These are phyloP conservation scores for Chrysemys picta DNA, from an alignment of 2,113 vertebrate species.

Conservation along the genomic window DNA sequence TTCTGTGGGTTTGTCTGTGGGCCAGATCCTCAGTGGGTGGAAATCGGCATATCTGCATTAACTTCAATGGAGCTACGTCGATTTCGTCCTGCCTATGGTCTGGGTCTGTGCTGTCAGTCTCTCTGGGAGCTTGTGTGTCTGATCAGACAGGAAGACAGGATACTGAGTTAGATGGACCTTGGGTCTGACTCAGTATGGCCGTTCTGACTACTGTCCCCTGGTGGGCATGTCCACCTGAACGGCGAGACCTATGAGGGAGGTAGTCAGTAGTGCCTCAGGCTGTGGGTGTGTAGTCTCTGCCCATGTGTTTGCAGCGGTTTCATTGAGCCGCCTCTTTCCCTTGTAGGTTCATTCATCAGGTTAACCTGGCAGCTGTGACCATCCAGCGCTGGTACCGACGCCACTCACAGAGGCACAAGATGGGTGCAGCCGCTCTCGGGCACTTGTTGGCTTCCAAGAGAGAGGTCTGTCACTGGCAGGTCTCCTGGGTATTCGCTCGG, in stretches of 20 bases:
- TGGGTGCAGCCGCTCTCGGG: constrained; percentile 68
- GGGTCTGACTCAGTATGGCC: too few relatives aligned
- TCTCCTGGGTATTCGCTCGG: neutral
- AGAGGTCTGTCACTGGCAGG: constrained; percentile 78
- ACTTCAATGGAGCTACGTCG: fast-evolving
- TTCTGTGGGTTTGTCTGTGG: fast-evolving
- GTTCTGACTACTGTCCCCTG: neutral
- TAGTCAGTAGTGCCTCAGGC: neutral
- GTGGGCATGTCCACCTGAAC: neutral
- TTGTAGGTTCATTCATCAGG: constrained; percentile 90
- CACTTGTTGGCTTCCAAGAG: constrained; percentile 79
- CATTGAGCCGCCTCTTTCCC: neutral
- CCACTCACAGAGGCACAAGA: constrained; percentile 71
- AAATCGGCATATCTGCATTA: fast-evolving
- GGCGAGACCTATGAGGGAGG: neutral
- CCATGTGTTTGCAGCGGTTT: fast-evolving
- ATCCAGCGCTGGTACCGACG: constrained; percentile 95
- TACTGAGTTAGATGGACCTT: too few relatives aligned
- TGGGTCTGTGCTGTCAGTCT: neutral
- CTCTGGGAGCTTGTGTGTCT: neutral
- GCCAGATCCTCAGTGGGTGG: neutral
- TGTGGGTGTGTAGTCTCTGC: neutral
- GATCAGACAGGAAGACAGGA: neutral
- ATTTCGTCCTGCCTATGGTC: neutral
- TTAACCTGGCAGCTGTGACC: constrained; percentile 88